Evolutionary conservation across 2,797 vertebrate species (phyloP), one percentile per base, ranked within the genome.

Genomic region (Benthosema pterotum): DNA sequence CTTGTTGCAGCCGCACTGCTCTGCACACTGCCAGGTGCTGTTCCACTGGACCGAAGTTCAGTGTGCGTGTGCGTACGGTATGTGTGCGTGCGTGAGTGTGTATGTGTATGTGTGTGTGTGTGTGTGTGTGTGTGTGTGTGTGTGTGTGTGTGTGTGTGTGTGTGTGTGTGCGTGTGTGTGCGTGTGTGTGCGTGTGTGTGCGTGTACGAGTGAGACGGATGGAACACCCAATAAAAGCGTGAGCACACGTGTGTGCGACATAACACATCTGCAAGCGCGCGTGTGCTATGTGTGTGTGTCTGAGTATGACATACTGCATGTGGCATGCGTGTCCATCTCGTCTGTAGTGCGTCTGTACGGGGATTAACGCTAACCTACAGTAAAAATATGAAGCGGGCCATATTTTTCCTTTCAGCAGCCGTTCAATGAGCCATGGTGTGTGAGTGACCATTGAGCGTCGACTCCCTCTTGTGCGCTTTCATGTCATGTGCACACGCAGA

Each of bases 11-110:
- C 54, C 4, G 38, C 53, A 56, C 28, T 3, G 1, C 0, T 22
- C 22, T 11, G 46, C 4, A 42, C 47, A 42, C 47, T 74, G 71
- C 75, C 72, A 82, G 77, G 57, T 70, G 75, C 63, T 67, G 72
- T 72, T 82, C 69, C 70, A 61, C 57, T 38, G 69, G 58, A 71
- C 58, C 55, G 42, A 63, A 75, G 67, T 65, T 61, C 64, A 71
- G 68, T 71, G 74, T 74, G 57, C 58, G 71, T 46, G 67, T 72
- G 68, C 69, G 74, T 74, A 54, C 58, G 71, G 68, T 71, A 72
- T 74, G 57, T 60, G 71, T 46, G 67, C 71, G 68, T 71, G 74
- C 72, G 57, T 60, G 71, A 42, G 67, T 72, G 68, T 71, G 74
- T 74, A 53, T 60, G 71, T 46, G 67, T 72, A 66, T 71, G 74